These are phyloP conservation scores for Papilio glaucus DNA, from an alignment of 1,140 invertebrate genomes.

Conservation along the genomic window DNA sequence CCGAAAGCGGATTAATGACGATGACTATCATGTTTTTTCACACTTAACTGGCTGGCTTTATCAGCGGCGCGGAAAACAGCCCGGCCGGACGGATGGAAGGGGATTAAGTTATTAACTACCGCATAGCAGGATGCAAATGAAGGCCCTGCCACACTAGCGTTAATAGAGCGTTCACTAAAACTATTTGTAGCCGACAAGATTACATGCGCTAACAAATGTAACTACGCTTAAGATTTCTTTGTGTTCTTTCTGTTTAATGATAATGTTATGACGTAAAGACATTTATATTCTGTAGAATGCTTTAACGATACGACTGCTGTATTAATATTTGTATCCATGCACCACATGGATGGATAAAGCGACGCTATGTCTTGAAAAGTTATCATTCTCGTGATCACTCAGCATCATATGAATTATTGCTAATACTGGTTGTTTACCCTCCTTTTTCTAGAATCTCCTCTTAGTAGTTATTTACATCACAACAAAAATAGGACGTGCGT, in stretches of 20 bases:
- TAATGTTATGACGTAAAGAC: neutral
- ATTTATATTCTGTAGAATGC: neutral
- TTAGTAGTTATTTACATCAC: no score
- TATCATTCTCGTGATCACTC: no score
- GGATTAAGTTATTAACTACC: constrained; percentile 27
- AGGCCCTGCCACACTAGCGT: constrained; percentile 7
- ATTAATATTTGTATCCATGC: neutral
- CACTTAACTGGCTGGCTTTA: constrained; percentile 16
- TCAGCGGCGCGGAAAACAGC: constrained; percentile 26
- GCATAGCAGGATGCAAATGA: constrained; percentile 20
- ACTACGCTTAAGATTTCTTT: constrained; percentile 11
- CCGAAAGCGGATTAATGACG: constrained; percentile 18
- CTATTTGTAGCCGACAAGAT: constrained; percentile 29
- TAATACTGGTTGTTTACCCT: no score
- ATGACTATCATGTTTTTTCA: constrained; percentile 27
- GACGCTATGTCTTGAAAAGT: no score
- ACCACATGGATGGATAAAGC: no score
- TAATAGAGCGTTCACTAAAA: constrained; percentile 30
- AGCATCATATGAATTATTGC: no score
- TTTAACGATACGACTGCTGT: neutral
- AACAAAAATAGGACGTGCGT: no score
- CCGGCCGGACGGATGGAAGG: neutral
- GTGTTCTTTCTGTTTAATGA: no score
- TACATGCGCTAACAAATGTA: constrained; percentile 15
- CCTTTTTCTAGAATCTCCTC: no score